These are phyloP conservation scores for Chiloscyllium punctatum DNA, from an alignment of 2,797 vertebrate species.

Conservation along the genomic window DNA sequence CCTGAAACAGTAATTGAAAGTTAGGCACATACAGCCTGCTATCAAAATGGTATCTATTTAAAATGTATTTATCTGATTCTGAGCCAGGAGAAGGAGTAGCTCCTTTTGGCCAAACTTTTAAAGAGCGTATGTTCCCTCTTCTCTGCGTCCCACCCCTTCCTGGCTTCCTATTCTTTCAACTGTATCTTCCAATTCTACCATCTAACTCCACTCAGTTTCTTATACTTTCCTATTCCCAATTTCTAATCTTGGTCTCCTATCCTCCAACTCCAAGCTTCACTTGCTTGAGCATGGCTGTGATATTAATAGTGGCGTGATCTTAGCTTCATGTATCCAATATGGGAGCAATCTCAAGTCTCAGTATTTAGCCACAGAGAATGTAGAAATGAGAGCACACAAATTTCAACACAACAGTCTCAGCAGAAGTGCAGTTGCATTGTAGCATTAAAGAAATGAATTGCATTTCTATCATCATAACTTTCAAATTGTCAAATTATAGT, in stretches of 20 bases:
- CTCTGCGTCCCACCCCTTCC: neutral
- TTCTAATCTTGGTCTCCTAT: neutral
- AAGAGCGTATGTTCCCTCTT: neutral
- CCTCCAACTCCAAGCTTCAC: neutral
- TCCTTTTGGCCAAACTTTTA: neutral
- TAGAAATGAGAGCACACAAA: neutral
- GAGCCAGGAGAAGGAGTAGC: neutral
- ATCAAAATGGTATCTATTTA: neutral
- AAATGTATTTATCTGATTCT: neutral
- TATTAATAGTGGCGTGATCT: neutral
- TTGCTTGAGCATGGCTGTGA: neutral
- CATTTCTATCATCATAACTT: neutral
- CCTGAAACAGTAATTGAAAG: neutral
- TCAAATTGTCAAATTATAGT: neutral
- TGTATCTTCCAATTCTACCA: neutral
- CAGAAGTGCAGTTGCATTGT: neutral
- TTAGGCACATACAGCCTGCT: too few relatives aligned
- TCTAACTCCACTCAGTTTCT: neutral
- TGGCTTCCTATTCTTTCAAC: neutral
- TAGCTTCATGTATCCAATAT: neutral
- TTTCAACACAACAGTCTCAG: neutral
- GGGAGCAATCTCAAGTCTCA: neutral
- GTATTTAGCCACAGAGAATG: neutral
- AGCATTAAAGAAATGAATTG: neutral
- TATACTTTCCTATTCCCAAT: neutral